A percentile compares a stretch with the other conserved stretches of the same genome.
phyloP scores from a whole-genome alignment of 1,140 invertebrate species.

The Bombus terrestris region DNA sequence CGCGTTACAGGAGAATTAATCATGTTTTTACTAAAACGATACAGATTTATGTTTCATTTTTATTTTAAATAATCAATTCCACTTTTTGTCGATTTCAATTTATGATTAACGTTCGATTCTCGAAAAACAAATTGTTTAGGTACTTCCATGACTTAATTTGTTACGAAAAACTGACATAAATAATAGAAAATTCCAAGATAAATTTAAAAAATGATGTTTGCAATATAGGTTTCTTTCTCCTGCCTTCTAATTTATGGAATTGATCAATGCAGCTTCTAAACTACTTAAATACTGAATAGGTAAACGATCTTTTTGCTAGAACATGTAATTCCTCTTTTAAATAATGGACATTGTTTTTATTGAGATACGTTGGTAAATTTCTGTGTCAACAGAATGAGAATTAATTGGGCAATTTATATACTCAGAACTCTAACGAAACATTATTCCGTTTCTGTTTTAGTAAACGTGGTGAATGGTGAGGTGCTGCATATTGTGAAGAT shows the following conservation, averaged over 20 bases:
- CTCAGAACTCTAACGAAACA: not conserved
- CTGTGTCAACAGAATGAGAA: not conserved
- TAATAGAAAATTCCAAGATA: too few species aligned
- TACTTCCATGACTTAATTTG: too few species aligned
- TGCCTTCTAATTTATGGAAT: too few species aligned
- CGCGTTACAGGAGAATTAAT: too few species aligned
- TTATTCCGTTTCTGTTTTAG: conserved; percentile 82
- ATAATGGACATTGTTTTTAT: not conserved
- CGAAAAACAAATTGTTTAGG: not conserved
- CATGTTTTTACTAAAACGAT: not conserved
- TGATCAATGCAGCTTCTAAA: too few species aligned
- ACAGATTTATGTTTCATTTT: not conserved
- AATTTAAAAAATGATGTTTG: too few species aligned
- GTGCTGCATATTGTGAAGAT: conserved; percentile 93
- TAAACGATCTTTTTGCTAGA: not conserved
- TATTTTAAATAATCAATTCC: not conserved
- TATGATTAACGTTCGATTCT: too few species aligned
- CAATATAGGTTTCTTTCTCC: too few species aligned
- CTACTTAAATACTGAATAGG: too few species aligned
- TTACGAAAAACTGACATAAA: too few species aligned
- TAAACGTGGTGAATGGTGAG: conserved; percentile 93
- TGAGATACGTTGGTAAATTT: not conserved
- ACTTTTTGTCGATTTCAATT: too few species aligned
- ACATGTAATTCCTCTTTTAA: not conserved
- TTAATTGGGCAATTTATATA: not conserved